Base-by-base conservation (phyloP, 2,888 invertebrate species). In the Meteorus colon region DNA sequence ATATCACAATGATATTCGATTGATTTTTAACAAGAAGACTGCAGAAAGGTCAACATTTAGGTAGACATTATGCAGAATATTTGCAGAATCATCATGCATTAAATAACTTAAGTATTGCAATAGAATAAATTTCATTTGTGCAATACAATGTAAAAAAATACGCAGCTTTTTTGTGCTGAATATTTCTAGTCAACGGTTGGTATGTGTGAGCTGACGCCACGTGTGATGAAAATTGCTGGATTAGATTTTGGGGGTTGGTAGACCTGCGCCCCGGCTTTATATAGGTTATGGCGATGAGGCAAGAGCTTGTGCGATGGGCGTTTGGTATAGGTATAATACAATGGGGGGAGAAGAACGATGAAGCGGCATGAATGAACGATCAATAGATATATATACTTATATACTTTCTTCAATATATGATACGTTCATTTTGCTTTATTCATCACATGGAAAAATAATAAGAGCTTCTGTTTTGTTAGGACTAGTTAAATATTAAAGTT, bases 361-460 rank as follows among this genome's bases (percentile, higher is more conserved):
- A 85, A 86, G 86, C 84, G 84, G 85, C 83, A 88, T 88, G 88
- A 88, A 88, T 88, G 88, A 88, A 88, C 87, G 88, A 88, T 88
- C 88, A 84, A 88, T 88, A 88, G 87, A 84, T 85, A 88, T 88
- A 88, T 88, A 88, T 84, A 82, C 80, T 80, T 69, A 55, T 63
- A 41, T 75, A 34, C 31, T 45, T 48, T 63, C 16, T 73, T 63
- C 41, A 60, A 60, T 63, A 51, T 51, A 51, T 51, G 3, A 55
- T 55, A 55, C 55, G 8, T 19, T 48, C n/a, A 45, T 45, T 62
- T 45, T 63, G 31, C 65, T 29, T 41, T 73, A 65, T 73, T 45
- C n/a, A 48, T 51, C 51, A 29, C 12, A 41, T 41, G 41, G 12
- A 41, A 41, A 41, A 41, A 41, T 12, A 41, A 2, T 41, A 12